Evolutionary conservation across 1,140 invertebrate genomes (phyloP).

Genomic region (Anthonomus grandis): DNA sequence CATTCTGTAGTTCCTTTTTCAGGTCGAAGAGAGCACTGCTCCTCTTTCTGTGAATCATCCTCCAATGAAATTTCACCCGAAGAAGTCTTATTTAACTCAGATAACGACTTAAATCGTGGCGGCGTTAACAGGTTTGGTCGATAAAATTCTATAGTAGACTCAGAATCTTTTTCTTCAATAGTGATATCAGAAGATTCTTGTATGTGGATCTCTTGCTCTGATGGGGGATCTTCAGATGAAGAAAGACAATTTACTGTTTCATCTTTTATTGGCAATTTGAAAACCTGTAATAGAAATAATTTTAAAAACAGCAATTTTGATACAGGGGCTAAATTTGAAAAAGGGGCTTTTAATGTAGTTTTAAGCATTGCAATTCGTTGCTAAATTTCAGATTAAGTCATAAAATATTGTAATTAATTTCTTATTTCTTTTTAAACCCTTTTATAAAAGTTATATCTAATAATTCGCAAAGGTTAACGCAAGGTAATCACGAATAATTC

Average conservation of each 20-base stretch:
- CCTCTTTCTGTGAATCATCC: too few species aligned
- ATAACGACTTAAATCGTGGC: conserved; percentile 10
- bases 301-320: not conserved
- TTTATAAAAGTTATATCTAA: not conserved
- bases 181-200: not conserved
- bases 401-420: not conserved
- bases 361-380: too few species aligned
- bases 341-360: not conserved
- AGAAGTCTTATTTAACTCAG: not conserved
- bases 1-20: too few species aligned
- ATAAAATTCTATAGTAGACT: conserved; percentile 3
- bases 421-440: not conserved
- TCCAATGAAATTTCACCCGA: not conserved
- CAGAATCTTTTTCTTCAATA: not conserved
- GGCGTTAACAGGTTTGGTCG: conserved; percentile 9
- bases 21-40: too few species aligned
- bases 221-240: not conserved
- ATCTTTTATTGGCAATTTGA: conserved; percentile 6
- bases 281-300: not conserved
- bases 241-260: conserved; percentile 1
- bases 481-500: too few species aligned
- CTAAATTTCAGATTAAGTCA: too few species aligned
- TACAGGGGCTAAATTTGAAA: not conserved
- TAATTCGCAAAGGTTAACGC: too few species aligned
- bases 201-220: not conserved